A percentile compares a stretch with the other conserved stretches of the same genome.
Evolutionary conservation across 2,797 vertebrate species (phyloP).

Genomic region (Sebastes reedi): DNA sequence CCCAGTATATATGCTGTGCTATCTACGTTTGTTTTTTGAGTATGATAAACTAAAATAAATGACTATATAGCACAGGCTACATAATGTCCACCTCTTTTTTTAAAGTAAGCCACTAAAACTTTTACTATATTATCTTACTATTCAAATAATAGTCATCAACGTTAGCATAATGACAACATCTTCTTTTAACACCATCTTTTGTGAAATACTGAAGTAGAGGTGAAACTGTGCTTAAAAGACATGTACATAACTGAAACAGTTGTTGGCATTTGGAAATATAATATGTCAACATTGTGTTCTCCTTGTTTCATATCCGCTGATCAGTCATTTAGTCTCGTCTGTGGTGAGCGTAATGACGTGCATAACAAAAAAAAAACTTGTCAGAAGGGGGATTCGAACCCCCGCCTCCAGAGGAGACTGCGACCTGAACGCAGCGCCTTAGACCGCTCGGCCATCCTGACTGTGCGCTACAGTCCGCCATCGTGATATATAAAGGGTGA

Average conservation of each 20-base stretch:
- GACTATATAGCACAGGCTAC: too few relatives aligned
- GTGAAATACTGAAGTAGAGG: not conserved
- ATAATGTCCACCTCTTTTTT: not conserved
- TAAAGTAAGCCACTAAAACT: not conserved
- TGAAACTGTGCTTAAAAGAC: not conserved
- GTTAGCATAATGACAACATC: too few relatives aligned
- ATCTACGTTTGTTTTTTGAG: too few relatives aligned
- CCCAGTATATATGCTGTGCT: too few relatives aligned
- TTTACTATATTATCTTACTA: not conserved
- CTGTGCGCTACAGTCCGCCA: fast-evolving
- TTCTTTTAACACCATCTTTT: not conserved
- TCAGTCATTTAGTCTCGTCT: not conserved
- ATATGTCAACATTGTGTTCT: not conserved
- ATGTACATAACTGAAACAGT: not conserved
- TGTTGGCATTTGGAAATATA: not conserved
- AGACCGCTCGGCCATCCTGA: constrained; percentile 58
- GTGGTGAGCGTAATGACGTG: not conserved
- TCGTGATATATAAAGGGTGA: too few relatives aligned
- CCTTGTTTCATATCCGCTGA: not conserved
- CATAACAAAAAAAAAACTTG: not conserved
- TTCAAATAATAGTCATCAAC: not conserved
- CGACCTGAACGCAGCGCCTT: constrained; percentile 57
- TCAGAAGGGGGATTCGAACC: constrained; percentile 56
- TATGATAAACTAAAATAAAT: too few relatives aligned
- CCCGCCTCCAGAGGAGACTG: constrained; percentile 49